Evolutionary conservation across 1,140 invertebrate species (phyloP).

Genomic region (Tetraneura akinire): DNA sequence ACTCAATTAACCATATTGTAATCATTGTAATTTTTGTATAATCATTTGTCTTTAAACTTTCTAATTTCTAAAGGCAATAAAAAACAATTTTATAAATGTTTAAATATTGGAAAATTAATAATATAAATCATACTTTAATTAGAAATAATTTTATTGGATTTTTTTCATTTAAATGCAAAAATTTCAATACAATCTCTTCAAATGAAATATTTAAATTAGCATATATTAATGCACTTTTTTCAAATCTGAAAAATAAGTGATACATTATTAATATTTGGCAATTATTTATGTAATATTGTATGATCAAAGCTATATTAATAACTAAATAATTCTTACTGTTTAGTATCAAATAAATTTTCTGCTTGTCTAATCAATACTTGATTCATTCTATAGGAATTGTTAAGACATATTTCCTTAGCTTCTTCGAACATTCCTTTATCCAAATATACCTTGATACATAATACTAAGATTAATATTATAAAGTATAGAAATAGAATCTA

Average conservation of each 20-base stretch:
- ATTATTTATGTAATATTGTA: background rate
- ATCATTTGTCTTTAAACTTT: constrained; percentile 64
- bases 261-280: background rate
- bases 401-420: constrained; percentile 78
- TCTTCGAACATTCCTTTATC: constrained; percentile 84
- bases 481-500: background rate
- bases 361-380: constrained; percentile 86
- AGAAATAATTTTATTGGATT: constrained; percentile 86
- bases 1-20: constrained; percentile 89
- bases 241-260: constrained; percentile 62
- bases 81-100: background rate
- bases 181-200: constrained; percentile 91
- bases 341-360: constrained; percentile 79
- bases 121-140: constrained; percentile 63
- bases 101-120: background rate
- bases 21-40: constrained; percentile 87
- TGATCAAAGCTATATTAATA: no score
- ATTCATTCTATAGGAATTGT: constrained; percentile 78
- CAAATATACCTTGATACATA: constrained; percentile 11
- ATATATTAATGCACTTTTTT: constrained; percentile 82
- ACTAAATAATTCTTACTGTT: constrained; percentile 59
- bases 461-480: background rate
- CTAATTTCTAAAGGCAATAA: constrained; percentile 60
- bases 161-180: constrained; percentile 79
- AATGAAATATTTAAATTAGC: constrained; percentile 89